Conservation (phyloP, 1,140 invertebrate species). For the Drosophila orena region DNA sequence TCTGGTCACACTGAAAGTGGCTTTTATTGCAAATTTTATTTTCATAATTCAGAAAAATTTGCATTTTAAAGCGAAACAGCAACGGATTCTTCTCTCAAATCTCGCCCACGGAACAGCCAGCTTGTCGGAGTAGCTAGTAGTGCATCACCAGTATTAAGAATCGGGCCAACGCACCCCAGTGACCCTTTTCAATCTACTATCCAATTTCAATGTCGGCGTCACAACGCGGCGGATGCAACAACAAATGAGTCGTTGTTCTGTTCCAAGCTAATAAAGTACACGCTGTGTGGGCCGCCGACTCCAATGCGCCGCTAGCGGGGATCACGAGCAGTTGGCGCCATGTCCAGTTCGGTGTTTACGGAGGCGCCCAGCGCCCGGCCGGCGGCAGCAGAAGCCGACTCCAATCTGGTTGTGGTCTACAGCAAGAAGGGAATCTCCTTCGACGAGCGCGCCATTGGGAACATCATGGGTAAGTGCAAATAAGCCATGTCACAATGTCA, state of each 20-base stretch:
- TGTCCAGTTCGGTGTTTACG: constrained; percentile 82
- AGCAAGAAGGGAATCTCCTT: constrained; percentile 90
- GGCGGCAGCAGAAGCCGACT: constrained; percentile 55
- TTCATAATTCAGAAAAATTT: constrained; percentile 60
- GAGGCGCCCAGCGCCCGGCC: constrained; percentile 57
- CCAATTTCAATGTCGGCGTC: constrained; percentile 60
- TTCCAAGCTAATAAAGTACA: constrained; percentile 27
- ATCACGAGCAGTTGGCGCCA: constrained; percentile 24
- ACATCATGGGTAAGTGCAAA: constrained; percentile 87
- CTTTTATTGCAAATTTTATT: constrained; percentile 68
- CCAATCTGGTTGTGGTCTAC: constrained; percentile 89
- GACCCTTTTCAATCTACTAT: constrained; percentile 6
- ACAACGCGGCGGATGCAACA: constrained; percentile 69
- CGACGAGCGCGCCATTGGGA: constrained; percentile 89
- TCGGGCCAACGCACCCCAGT: constrained; percentile 4
- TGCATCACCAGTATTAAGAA: constrained; percentile 26
- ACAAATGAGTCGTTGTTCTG: constrained; percentile 51
- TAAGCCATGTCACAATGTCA: constrained; percentile 4
- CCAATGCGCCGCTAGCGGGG: constrained; percentile 37
- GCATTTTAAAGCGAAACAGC: constrained; percentile 41
- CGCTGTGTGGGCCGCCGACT: constrained; percentile 8
- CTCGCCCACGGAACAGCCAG: neutral
- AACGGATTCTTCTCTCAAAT: neutral
- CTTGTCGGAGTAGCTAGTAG: neutral
- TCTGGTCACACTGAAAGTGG: constrained; percentile 51